Conservation (phyloP, 2,113 vertebrate species). For the Eurypyga helias region DNA sequence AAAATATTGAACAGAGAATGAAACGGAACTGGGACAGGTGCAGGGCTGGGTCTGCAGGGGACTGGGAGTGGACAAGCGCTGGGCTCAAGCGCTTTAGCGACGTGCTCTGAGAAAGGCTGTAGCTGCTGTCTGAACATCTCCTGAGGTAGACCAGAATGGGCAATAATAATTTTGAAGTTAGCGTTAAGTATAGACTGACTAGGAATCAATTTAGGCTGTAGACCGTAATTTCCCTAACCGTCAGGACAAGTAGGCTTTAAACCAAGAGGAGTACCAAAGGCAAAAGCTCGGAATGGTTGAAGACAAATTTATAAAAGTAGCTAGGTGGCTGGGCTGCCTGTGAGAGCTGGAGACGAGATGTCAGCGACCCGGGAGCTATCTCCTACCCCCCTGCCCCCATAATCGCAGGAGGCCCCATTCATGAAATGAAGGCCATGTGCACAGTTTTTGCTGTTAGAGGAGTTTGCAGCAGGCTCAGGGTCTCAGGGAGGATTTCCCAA, state of each 20-base stretch:
- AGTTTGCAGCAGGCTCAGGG: neutral
- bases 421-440: neutral
- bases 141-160: neutral
- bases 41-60: neutral
- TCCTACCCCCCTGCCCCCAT: neutral
- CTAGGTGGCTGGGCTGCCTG: neutral
- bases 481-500: neutral
- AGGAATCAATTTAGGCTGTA: neutral
- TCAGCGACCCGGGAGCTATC: neutral
- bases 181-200: neutral
- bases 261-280: neutral
- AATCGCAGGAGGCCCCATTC: neutral
- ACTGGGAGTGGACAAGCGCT: neutral
- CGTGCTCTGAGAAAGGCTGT: neutral
- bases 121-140: neutral
- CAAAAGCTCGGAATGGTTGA: neutral
- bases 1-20: neutral
- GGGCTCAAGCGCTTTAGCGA: neutral
- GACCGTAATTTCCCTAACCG: neutral
- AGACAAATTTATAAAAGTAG: neutral
- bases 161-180: neutral
- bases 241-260: neutral
- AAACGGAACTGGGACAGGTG: neutral
- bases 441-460: neutral
- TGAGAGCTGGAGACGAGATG: neutral